Conservation (phyloP, 2,797 vertebrate species). For the Numenius phaeopus region DNA sequence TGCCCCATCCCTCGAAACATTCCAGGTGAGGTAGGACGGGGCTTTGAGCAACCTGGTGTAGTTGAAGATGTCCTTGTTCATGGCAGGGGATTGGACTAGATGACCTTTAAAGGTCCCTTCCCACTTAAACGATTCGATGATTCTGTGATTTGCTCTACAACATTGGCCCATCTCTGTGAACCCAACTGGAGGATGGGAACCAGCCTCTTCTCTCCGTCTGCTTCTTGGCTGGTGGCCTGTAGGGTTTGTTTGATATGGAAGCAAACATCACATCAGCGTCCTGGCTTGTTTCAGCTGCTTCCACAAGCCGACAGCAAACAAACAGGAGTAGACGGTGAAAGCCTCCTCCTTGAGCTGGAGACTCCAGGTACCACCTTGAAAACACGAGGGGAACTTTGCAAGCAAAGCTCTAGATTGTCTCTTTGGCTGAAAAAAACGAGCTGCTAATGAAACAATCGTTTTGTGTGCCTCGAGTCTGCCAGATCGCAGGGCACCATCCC, state of each 20-base stretch:
- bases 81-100: accelerated
- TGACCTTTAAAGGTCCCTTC: background rate
- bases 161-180: no score
- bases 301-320: accelerated
- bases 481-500: background rate
- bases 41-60: background rate
- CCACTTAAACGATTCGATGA: background rate
- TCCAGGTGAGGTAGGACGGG: background rate
- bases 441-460: background rate
- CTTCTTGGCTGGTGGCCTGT: background rate
- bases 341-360: background rate
- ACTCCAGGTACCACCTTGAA: background rate
- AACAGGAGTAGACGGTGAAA: background rate
- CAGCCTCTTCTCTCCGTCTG: background rate
- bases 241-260: background rate
- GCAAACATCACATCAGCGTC: background rate
- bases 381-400: background rate
- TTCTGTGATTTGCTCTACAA: background rate
- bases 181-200: background rate
- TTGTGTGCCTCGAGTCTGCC: background rate
- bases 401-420: background rate
- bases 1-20: background rate
- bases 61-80: background rate
- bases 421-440: background rate
- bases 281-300: background rate